Base-by-base conservation (phyloP, 2,797 vertebrate species). In the Buphagus erythrorhynchus region DNA sequence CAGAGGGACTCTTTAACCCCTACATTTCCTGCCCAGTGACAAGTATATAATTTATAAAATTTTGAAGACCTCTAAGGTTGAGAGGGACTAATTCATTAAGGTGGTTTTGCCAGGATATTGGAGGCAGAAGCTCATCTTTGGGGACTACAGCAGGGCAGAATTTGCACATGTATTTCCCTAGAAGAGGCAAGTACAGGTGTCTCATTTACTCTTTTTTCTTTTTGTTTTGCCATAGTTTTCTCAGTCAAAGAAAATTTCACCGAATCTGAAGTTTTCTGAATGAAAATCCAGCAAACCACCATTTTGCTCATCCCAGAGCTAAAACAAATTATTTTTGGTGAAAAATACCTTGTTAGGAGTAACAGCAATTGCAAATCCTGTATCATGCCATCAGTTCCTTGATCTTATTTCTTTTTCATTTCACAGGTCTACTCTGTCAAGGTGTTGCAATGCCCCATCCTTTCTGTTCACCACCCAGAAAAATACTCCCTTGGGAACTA, bases 381-480 rank as follows among this genome's bases (percentile, higher is more conserved):
- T 42, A 38, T 25, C 8, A 9, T 42, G 4, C 4, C 28, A 5
- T 54, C 51, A 43, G 2, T 7, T 72, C 28, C 51, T 76, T 40
- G 17, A 21, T 69, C 26, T 73, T 62, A 26, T 16, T 84, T 88
- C 15, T 67, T 78, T 65, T 83, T 66, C 8, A 2, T 87, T 90
- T 85, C 49, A 49, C 93, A 99, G 99, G 98, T 99, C 99, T 95
- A 98, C 99, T 90, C 97, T 99, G 93, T 99, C 99, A 1, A 98
- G 99, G 83, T 99, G 99, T 97, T 99, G 99, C 97, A 99, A 99
- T 5, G 99, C 99, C 35, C 99, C 99, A 6, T 98, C 99, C 73
- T 99, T 99, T 97, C 98, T 99, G 87, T 99, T 99, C 97, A 99
- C 99, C 92, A 99, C 99, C 29, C 99, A 99, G 98, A 99, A 99